A percentile compares a stretch with the other conserved stretches of the same genome.
These are phyloP conservation scores for Tetrax tetrax DNA, from an alignment of 2,113 vertebrate species.

Conservation along the genomic window DNA sequence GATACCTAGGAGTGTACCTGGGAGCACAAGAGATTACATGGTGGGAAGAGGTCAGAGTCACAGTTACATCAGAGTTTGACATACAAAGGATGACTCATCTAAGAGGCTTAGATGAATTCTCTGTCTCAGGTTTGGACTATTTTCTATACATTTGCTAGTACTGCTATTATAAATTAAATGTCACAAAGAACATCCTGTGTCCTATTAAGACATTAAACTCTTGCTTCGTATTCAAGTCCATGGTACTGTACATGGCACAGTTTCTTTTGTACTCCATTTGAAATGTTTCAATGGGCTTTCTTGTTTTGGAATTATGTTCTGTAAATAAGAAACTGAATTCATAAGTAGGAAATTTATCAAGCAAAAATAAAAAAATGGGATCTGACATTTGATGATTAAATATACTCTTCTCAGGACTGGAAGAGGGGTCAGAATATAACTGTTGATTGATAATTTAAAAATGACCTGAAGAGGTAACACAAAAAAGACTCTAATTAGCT, in stretches of 20 bases:
- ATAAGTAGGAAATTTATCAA: background rate
- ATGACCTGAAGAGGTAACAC: background rate
- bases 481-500: slow-evolving; percentile 5
- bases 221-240: background rate
- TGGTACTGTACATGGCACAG: background rate
- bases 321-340: slow-evolving; percentile 11
- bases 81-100: background rate
- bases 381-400: slow-evolving; percentile 11
- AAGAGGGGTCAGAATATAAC: slow-evolving; percentile 6
- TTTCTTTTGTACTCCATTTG: background rate
- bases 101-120: background rate
- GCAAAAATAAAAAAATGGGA: background rate
- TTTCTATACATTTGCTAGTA: background rate
- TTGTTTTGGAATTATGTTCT: background rate
- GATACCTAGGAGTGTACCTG: background rate
- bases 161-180: background rate
- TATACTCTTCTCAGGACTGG: background rate
- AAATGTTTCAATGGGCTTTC: background rate
- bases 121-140: background rate
- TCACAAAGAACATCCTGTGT: background rate
- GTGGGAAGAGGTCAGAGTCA: background rate
- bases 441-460: slow-evolving; percentile 25
- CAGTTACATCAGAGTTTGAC: background rate
- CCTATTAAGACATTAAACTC: background rate
- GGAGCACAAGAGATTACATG: background rate